phyloP scores from a whole-genome alignment of 2,888 invertebrate genomes.

The Cheilosia vulpina region DNA sequence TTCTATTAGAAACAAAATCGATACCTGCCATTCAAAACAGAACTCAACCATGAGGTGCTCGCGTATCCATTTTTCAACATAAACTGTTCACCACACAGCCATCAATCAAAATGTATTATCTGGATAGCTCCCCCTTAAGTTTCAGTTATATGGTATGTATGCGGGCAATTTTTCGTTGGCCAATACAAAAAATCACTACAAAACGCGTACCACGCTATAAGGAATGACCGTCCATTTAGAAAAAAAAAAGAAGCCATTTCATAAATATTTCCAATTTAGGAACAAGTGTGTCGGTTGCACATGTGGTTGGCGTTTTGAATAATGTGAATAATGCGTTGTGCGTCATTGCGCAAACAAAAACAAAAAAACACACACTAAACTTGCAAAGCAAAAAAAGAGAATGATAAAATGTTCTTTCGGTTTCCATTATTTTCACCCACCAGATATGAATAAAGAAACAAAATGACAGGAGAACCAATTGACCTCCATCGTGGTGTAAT shows the following conservation, averaged over 20 bases:
- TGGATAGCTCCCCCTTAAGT: constrained; percentile 42
- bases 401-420: too few relatives aligned
- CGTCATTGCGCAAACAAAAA: constrained; percentile 26
- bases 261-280: constrained; percentile 40
- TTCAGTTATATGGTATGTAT: constrained; percentile 34
- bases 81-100: constrained; percentile 46
- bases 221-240: constrained; percentile 53
- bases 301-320: constrained; percentile 35
- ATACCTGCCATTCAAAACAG: constrained; percentile 46
- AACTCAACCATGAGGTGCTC: constrained; percentile 26
- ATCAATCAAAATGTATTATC: constrained; percentile 69
- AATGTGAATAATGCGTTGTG: constrained; percentile 14
- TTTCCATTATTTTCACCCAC: not conserved
- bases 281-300: constrained; percentile 53
- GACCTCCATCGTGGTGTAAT: too few relatives aligned
- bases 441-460: not conserved
- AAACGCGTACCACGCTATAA: constrained; percentile 44
- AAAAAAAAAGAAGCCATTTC: constrained; percentile 22
- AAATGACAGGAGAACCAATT: not conserved
- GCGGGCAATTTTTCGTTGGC: constrained; percentile 10
- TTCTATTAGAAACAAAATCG: constrained; percentile 27
- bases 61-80: constrained; percentile 30
- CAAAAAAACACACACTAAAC: not conserved
- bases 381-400: not conserved
- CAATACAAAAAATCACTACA: constrained; percentile 26